Percentiles rank a stretch among this genome's conserved stretches.
Conservation (phyloP, 2,888 invertebrate species). For the Synanthedon tipuliformis region DNA sequence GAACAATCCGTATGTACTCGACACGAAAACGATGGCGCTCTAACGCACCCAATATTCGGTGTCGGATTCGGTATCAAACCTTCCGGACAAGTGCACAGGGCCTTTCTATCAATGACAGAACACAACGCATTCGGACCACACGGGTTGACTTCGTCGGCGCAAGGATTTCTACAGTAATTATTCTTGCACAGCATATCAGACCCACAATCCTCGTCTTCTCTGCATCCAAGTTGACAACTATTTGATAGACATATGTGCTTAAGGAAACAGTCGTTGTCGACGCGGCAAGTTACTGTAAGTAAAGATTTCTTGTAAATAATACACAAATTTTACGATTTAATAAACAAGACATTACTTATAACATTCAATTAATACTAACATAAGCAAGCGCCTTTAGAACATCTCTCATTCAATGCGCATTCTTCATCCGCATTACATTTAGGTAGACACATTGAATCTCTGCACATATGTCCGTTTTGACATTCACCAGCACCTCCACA, state of each 20-base stretch:
- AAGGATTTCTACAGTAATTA: slow-evolving; percentile 85
- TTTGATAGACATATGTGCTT: slow-evolving; percentile 90
- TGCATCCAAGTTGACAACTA: slow-evolving; percentile 88
- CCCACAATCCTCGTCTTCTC: slow-evolving; percentile 88
- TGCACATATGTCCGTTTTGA: slow-evolving; percentile 77
- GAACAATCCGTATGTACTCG: slow-evolving; percentile 81
- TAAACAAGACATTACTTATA: not conserved
- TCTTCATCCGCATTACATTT: slow-evolving; percentile 80
- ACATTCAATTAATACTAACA: slow-evolving; percentile 61
- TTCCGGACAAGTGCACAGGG: slow-evolving; percentile 81
- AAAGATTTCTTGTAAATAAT: slow-evolving; percentile 1
- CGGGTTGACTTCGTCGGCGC: slow-evolving; percentile 73
- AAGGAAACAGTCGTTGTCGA: slow-evolving; percentile 92
- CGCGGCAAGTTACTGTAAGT: slow-evolving; percentile 81
- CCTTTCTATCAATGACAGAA: slow-evolving; percentile 82
- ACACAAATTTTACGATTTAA: not conserved
- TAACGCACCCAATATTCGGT: slow-evolving; percentile 87
- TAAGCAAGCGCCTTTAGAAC: slow-evolving; percentile 83
- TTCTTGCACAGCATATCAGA: slow-evolving; percentile 84
- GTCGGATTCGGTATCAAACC: slow-evolving; percentile 89
- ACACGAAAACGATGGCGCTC: slow-evolving; percentile 82
- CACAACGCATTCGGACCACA: slow-evolving; percentile 90
- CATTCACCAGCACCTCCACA: slow-evolving; percentile 81
- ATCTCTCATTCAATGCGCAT: slow-evolving; percentile 92
- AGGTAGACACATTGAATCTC: slow-evolving; percentile 85